phyloP scores from a whole-genome alignment of 2,888 invertebrate genomes.

The Cheilosia vernalis region DNA sequence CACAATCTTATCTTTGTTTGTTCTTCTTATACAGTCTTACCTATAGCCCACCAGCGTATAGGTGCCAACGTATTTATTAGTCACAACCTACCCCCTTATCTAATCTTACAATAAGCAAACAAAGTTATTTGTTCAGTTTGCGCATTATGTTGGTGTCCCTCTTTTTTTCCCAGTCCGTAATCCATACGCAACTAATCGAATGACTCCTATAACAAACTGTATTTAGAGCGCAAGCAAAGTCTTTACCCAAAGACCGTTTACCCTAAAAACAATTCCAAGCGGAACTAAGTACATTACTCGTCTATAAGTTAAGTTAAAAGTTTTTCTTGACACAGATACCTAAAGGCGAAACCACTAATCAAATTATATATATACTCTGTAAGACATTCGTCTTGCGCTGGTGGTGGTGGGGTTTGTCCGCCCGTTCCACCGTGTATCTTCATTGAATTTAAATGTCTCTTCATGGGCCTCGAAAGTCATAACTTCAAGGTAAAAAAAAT shows the following conservation, averaged over 20 bases:
- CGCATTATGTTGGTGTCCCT: not conserved
- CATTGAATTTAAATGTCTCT: slow-evolving; percentile 49
- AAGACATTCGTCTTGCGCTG: not conserved
- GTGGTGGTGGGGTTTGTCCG: not conserved
- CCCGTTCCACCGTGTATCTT: not conserved
- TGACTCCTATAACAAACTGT: slow-evolving; percentile 11
- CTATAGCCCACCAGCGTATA: not conserved
- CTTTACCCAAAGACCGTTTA: slow-evolving; percentile 62
- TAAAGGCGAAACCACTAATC: slow-evolving; percentile 59
- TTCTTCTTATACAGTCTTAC: slow-evolving; percentile 18
- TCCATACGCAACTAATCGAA: slow-evolving; percentile 54
- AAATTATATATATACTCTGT: slow-evolving; percentile 44
- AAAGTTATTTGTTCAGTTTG: slow-evolving; percentile 2
- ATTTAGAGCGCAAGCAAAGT: slow-evolving; percentile 41
- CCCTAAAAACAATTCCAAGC: slow-evolving; percentile 57
- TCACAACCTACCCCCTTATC: slow-evolving; percentile 39
- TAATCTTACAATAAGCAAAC: slow-evolving; percentile 41
- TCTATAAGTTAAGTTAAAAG: slow-evolving; percentile 40
- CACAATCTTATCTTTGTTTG: slow-evolving; percentile 50
- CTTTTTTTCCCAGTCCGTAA: not conserved
- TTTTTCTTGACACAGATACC: slow-evolving; percentile 69
- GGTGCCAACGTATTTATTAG: slow-evolving; percentile 44
- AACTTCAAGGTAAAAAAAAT: slow-evolving; percentile 35
- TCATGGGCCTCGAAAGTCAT: slow-evolving; percentile 24
- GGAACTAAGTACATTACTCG: slow-evolving; percentile 64